phyloP scores from a whole-genome alignment of 2,888 invertebrate genomes.

The Himalopsyche japonica region DNA sequence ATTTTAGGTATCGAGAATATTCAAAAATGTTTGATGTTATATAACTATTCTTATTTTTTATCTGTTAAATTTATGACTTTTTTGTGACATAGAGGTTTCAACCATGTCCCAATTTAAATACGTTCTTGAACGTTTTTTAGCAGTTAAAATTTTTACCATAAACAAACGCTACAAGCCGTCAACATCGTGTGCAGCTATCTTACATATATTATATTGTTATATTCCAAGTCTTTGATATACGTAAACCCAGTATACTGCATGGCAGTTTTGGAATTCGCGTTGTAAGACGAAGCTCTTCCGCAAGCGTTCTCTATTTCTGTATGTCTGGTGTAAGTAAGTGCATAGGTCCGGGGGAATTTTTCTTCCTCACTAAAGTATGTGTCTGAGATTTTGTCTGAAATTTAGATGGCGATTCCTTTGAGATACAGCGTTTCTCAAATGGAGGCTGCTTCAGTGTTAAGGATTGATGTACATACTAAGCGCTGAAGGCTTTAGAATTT shows the following conservation, averaged over 20 bases:
- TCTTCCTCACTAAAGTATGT: background rate
- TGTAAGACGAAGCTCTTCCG: background rate
- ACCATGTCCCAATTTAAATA: too few relatives aligned
- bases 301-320: background rate
- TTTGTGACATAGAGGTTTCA: too few relatives aligned
- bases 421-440: background rate
- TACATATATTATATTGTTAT: background rate
- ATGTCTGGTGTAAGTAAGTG: background rate
- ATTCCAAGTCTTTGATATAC: background rate
- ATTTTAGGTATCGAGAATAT: too few relatives aligned
- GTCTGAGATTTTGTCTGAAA: background rate
- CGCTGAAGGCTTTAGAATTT: too few relatives aligned
- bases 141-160: too few relatives aligned
- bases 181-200: background rate
- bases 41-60: too few relatives aligned
- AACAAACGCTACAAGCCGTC: too few relatives aligned
- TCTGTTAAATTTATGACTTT: too few relatives aligned
- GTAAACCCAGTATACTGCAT: background rate
- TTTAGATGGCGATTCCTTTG: background rate
- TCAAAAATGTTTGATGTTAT: too few relatives aligned
- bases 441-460: background rate
- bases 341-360: background rate
- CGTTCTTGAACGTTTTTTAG: too few relatives aligned
- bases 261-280: background rate
- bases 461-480: too few relatives aligned